Percentiles rank a stretch among this genome's conserved stretches.
Evolutionary conservation across 2,888 invertebrate species (phyloP).

Genomic region (Serrognathus titanus): DNA sequence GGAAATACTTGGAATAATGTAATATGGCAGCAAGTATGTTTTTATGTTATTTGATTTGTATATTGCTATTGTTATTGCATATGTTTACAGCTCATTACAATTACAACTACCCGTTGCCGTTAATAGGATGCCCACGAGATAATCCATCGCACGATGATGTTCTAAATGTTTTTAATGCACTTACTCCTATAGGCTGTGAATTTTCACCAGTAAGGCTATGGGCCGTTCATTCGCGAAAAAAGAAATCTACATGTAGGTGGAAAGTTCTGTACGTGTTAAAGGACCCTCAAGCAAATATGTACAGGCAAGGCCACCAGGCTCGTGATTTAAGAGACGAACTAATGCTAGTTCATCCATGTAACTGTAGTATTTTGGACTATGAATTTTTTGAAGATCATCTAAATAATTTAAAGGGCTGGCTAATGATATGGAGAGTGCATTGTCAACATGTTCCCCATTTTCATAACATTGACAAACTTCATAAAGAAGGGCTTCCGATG

Average conservation of each 20-base stretch:
- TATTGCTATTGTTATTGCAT: conserved; percentile 2
- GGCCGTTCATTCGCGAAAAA: conserved; percentile 2
- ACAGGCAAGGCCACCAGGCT: conserved; percentile 1
- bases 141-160: conserved; percentile 1
- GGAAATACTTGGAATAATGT: conserved; percentile 2
- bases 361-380: conserved; percentile 2
- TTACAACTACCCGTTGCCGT: not conserved
- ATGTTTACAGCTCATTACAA: not conserved
- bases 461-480: conserved; percentile 1
- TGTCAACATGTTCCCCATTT: not conserved
- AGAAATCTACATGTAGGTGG: conserved; percentile 2
- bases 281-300: conserved; percentile 1
- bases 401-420: conserved; percentile 2
- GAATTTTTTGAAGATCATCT: conserved; percentile 2
- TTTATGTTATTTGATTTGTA: conserved; percentile 2
- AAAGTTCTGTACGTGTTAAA: not conserved
- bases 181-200: conserved; percentile 2
- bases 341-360: conserved; percentile 1
- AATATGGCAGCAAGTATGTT: conserved; percentile 2
- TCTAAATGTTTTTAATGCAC: conserved; percentile 1
- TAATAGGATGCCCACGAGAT: conserved; percentile 1
- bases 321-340: conserved; percentile 1
- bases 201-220: conserved; percentile 1
- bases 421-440: conserved; percentile 1
- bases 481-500: conserved; percentile 2